phyloP scores from a whole-genome alignment of 2,113 vertebrate species.

The Enhydra lutris region DNA sequence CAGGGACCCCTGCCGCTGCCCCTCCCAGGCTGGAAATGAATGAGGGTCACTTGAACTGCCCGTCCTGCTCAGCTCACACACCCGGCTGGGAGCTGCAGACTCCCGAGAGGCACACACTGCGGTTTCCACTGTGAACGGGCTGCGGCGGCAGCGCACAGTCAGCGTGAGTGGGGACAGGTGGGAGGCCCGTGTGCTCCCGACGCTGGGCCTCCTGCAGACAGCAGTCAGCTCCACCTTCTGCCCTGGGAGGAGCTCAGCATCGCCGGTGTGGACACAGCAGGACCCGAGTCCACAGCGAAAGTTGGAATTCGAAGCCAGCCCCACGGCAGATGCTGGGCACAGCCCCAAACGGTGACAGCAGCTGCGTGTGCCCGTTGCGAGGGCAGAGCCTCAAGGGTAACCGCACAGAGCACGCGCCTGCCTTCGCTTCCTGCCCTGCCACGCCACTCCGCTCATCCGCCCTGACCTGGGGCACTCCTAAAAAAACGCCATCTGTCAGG shows the following conservation, averaged over 20 bases:
- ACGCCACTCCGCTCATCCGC: background rate
- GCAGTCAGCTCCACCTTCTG: background rate
- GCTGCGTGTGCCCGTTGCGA: rapidly evolving
- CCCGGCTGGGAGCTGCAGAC: background rate
- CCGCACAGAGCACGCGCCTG: background rate
- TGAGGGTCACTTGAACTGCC: rapidly evolving
- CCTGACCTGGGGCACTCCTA: background rate
- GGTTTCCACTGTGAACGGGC: background rate
- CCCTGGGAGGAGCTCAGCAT: background rate
- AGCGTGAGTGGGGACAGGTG: background rate
- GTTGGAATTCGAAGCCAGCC: background rate
- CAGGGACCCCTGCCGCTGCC: background rate
- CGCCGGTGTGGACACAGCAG: background rate
- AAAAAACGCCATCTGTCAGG: background rate
- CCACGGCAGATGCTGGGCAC: background rate
- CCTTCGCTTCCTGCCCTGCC: background rate
- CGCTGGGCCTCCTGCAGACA: background rate
- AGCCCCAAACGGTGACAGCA: background rate
- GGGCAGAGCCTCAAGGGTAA: background rate
- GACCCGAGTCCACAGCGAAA: background rate
- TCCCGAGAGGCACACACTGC: background rate
- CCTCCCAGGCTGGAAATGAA: background rate
- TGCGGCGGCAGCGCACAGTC: rapidly evolving
- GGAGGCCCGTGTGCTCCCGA: background rate
- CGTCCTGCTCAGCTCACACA: background rate